Evolutionary conservation across 1,140 invertebrate genomes (phyloP).

Genomic region (Cryptotermes secundus): DNA sequence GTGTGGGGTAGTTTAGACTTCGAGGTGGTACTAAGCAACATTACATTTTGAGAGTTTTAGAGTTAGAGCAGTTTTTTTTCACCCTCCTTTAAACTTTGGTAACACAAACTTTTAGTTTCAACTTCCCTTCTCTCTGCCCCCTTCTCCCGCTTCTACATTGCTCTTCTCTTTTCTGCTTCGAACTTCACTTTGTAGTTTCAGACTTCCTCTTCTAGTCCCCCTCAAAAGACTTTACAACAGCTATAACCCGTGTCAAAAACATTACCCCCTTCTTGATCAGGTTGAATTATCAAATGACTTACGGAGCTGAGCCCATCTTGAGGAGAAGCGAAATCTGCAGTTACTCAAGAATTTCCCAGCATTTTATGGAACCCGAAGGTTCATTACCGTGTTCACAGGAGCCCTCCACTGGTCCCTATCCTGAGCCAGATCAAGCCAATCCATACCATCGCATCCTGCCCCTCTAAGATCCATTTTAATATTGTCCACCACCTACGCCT

Average conservation of each 20-base stretch:
- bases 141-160: conserved; percentile 24
- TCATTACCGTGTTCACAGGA: no score
- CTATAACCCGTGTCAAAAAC: conserved; percentile 23
- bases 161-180: conserved; percentile 29
- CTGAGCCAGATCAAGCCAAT: no score
- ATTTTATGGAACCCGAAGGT: no score
- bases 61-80: conserved; percentile 29
- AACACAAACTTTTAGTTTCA: conserved; percentile 35
- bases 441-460: no score
- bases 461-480: no score
- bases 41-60: conserved; percentile 35
- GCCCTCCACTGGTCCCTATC: no score
- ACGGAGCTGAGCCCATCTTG: no score
- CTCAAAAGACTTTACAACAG: neutral
- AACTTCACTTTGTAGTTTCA: conserved; percentile 32
- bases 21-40: conserved; percentile 34
- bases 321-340: no score
- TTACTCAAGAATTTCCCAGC: no score
- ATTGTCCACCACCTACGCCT: no score
- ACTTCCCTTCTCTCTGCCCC: conserved; percentile 7
- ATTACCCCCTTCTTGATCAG: neutral
- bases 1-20: conserved; percentile 26
- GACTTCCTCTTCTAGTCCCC: conserved; percentile 7
- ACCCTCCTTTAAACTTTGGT: conserved; percentile 31
- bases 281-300: no score